Conservation (phyloP, 2,113 vertebrate genomes). For the Engraulis encrasicolus region DNA sequence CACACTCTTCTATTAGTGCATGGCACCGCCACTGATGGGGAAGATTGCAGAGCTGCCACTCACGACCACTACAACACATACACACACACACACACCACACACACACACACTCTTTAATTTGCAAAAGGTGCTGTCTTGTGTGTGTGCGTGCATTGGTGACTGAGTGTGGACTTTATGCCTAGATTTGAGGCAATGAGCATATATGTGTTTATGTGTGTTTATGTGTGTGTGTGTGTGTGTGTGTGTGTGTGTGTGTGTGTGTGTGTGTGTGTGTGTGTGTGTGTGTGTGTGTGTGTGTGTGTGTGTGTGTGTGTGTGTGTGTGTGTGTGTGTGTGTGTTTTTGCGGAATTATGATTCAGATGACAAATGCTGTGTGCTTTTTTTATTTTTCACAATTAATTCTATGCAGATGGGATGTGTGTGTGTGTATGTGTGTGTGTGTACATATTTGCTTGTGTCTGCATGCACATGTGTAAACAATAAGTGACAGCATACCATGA, state of each 20-base stretch:
- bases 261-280: background rate
- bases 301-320: background rate
- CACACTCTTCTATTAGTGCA: slow-evolving; percentile 81
- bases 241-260: background rate
- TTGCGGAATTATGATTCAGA: too few species aligned
- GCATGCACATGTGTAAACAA: background rate
- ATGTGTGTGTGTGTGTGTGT: background rate
- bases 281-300: background rate
- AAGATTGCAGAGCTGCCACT: slow-evolving; percentile 72
- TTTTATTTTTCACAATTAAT: too few species aligned
- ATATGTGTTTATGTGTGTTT: too few species aligned
- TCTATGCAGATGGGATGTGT: background rate
- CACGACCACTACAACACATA: slow-evolving; percentile 63
- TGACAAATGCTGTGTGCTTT: too few species aligned
- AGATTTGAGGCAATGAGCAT: too few species aligned
- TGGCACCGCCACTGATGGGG: slow-evolving; percentile 75
- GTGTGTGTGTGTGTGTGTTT: background rate
- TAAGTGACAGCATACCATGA: too few species aligned
- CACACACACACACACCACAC: slow-evolving; percentile 47
- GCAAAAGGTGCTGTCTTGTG: too few species aligned
- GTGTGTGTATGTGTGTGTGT: background rate
- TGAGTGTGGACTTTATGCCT: too few species aligned
- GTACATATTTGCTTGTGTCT: background rate
- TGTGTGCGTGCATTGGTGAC: background rate
- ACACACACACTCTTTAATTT: slow-evolving; percentile 18